A percentile compares a stretch with the other conserved stretches of the same genome.
Evolutionary conservation across 2,888 invertebrate genomes (phyloP).

Genomic region (Cheiracanthium punctorium): DNA sequence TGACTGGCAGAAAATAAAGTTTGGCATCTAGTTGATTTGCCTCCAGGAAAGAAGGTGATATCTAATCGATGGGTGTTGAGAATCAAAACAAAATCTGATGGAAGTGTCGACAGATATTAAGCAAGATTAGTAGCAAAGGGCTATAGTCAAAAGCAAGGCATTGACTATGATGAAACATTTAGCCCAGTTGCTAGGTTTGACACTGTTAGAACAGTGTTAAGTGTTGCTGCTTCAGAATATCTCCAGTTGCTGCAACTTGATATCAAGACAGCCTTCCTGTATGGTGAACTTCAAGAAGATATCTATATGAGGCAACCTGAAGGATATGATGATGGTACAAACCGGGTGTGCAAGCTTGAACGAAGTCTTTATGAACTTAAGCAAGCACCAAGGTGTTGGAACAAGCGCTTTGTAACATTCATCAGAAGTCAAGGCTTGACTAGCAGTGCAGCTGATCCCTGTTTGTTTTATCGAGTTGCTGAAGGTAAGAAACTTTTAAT

Average conservation of each 20-base stretch:
- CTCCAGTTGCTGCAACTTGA: constrained; percentile 67
- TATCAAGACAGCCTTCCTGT: constrained; percentile 71
- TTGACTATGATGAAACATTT: constrained; percentile 72
- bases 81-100: constrained; percentile 25
- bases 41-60: not conserved
- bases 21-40: not conserved
- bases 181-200: constrained; percentile 54
- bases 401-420: not conserved
- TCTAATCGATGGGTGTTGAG: not conserved
- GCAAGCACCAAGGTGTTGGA: constrained; percentile 8
- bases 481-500: not conserved
- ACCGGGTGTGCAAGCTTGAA: too few species aligned
- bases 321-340: not conserved
- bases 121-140: constrained; percentile 72
- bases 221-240: constrained; percentile 44
- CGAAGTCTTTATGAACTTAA: not conserved
- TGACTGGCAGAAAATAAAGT: not conserved
- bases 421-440: not conserved
- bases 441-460: not conserved
- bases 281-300: constrained; percentile 67
- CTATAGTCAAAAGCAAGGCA: constrained; percentile 56
- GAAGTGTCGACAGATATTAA: constrained; percentile 75
- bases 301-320: not conserved
- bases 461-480: not conserved
- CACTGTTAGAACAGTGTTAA: constrained; percentile 55